Conservation (phyloP, 2,113 vertebrate genomes). For the Mellivora capensis region DNA sequence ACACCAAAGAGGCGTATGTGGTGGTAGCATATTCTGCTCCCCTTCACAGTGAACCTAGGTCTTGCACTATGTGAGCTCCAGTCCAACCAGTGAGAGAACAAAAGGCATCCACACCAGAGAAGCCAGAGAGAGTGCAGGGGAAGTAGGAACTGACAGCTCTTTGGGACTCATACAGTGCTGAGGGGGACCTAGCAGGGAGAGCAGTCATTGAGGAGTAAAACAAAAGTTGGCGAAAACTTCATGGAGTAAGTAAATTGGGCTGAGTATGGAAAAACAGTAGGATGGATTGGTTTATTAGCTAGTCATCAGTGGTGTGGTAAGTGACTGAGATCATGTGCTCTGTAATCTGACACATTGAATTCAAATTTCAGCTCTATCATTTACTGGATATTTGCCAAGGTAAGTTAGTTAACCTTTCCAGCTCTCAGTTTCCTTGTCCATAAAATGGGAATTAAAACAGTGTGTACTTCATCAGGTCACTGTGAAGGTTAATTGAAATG, state of each 20-base stretch:
- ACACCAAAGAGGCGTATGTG: background rate
- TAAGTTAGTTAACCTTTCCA: slow-evolving; percentile 1
- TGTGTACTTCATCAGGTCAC: background rate
- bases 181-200: background rate
- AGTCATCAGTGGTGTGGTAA: background rate
- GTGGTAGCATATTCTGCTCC: background rate
- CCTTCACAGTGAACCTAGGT: background rate
- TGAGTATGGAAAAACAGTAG: background rate
- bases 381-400: background rate
- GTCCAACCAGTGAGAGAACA: background rate
- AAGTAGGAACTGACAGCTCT: background rate
- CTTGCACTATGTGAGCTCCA: background rate
- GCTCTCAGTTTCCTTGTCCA: background rate
- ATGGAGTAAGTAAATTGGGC: background rate
- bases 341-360: background rate
- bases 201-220: background rate
- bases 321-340: background rate
- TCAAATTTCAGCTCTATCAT: background rate
- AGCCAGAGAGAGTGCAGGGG: background rate
- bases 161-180: background rate
- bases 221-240: background rate
- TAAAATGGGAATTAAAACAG: background rate
- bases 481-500: background rate
- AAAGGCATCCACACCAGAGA: background rate
- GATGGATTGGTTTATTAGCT: background rate